Base-by-base conservation (phyloP, 2,888 invertebrate species). In the Dichetophora obliterata region DNA sequence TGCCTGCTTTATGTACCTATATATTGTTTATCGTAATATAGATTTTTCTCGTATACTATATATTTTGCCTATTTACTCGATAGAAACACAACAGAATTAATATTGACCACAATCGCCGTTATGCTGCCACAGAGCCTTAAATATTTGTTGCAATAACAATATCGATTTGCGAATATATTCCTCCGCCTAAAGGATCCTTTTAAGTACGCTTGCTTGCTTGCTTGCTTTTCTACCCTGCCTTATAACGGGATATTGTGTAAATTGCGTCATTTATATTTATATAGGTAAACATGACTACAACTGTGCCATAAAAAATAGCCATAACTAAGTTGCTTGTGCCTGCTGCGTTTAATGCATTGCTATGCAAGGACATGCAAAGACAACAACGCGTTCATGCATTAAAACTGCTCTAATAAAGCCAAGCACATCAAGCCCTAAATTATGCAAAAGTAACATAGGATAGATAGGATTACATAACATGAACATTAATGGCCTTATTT, bases 101-200 rank as follows among this genome's bases (percentile, higher is more conserved):
- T 68, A 68, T 68, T 50, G 52, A 50, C 68, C 68, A 50, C 48
- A 68, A 68, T 68, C 68, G 27, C 27, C 22, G 50, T 50, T 50
- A 48, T 43, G 66, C 34, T 63, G 16, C 31, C 22, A 24, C n/a
- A 50, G 50, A 68, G 16, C 14, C 16, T 22, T 24, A 68, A 68
- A 68, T 68, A 68, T 68, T 71, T 54, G 61, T 72, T 71, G 57
- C 31, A 57, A 57, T n/a, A 71, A 59, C 37, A 59, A 59, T 71
- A 71, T 71, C 37, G 70, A 70, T 70, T 37, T 54, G 24, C 43
- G 27, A 1, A 63, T 31, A 16, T 27, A 22, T n/a, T 54, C 11
- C 63, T 54, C 11, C 63, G 34, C 31, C 31, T 16, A 24, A 63
- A 31, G 27, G 27, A 31, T 63, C 11, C 63, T 61, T 31, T 61